A percentile compares a stretch with the other conserved stretches of the same genome.
These are phyloP conservation scores for Sisor rabdophorus DNA, from an alignment of 2,113 vertebrate genomes.

Conservation along the genomic window DNA sequence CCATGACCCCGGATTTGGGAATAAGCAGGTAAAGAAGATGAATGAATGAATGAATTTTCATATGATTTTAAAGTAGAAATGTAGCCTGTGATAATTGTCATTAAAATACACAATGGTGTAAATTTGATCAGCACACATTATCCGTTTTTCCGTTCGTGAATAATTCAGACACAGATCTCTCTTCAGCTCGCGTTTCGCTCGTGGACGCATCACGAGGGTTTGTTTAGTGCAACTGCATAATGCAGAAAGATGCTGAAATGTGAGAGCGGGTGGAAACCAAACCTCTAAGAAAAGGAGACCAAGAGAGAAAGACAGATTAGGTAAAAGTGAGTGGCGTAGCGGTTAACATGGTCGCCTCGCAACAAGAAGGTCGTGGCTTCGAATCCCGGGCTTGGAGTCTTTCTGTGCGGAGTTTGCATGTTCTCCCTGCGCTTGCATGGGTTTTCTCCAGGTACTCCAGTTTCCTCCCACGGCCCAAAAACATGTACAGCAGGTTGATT, in stretches of 20 bases:
- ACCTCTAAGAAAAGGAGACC: slow-evolving; percentile 41
- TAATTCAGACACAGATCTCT: slow-evolving; percentile 66
- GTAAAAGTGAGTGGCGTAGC: no score
- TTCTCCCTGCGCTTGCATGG: no score
- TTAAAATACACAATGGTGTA: not conserved
- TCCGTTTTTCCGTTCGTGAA: slow-evolving; percentile 63
- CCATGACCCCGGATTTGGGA: no score
- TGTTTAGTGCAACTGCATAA: slow-evolving; percentile 68
- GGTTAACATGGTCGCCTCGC: no score
- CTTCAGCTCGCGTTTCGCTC: slow-evolving; percentile 63
- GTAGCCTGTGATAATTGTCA: not conserved
- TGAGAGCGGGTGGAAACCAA: slow-evolving; percentile 65
- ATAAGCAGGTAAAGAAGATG: no score
- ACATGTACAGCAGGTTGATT: no score
- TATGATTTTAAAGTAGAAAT: not conserved
- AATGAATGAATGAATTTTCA: no score
- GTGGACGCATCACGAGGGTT: slow-evolving; percentile 57
- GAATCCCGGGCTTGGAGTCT: no score
- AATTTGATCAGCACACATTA: slow-evolving; percentile 2
- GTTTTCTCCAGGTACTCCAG: no score
- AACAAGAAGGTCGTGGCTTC: no score
- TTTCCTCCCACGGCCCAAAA: no score
- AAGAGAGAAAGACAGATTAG: not conserved
- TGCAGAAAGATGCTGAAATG: slow-evolving; percentile 67
- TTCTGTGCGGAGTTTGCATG: no score